Percentiles rank a stretch among this genome's conserved stretches.
Evolutionary conservation across 2,113 vertebrate genomes (phyloP).

Genomic region (Cranoglanis bouderius): DNA sequence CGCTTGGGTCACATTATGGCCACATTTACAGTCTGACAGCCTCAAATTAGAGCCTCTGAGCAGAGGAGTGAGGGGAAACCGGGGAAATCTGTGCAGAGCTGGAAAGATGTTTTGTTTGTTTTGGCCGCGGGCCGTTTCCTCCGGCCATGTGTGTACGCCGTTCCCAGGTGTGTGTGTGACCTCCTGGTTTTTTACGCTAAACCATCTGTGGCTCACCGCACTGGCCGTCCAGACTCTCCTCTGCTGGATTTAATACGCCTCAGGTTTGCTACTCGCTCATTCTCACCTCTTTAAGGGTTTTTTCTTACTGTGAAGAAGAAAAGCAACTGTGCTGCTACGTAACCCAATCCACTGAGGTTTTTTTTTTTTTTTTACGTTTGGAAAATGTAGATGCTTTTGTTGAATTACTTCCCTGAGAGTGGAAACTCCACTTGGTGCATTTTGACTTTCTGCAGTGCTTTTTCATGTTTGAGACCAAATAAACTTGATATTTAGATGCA

Average conservation of each 20-base stretch:
- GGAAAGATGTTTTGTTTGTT: constrained; percentile 85
- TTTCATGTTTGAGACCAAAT: constrained; percentile 9
- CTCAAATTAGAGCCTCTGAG: constrained; percentile 36
- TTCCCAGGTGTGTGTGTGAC: constrained; percentile 81
- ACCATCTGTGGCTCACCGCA: constrained; percentile 71
- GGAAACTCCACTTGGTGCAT: neutral
- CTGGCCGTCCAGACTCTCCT: constrained; percentile 62
- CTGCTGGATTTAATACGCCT: constrained; percentile 59
- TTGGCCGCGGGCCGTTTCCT: constrained; percentile 80
- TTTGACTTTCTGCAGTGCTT: neutral
- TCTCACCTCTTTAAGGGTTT: constrained; percentile 47
- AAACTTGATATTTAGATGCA: neutral
- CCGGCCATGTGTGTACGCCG: constrained; percentile 66
- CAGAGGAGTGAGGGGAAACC: neutral
- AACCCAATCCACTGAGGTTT: neutral
- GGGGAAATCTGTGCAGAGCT: constrained; percentile 61
- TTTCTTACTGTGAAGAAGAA: constrained; percentile 25
- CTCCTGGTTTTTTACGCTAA: constrained; percentile 73
- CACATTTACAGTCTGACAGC: constrained; percentile 41
- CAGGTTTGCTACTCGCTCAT: constrained; percentile 46
- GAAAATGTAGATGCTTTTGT: constrained; percentile 15
- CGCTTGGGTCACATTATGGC: constrained; percentile 27
- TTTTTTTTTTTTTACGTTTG: constrained; percentile 14
- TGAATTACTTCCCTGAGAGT: constrained; percentile 7
- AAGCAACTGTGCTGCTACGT: constrained; percentile 23